A percentile compares a stretch with the other conserved stretches of the same genome.
phyloP scores from a whole-genome alignment of 64 coral and sea anemone species.

The Cladopsammia gracilis region DNA sequence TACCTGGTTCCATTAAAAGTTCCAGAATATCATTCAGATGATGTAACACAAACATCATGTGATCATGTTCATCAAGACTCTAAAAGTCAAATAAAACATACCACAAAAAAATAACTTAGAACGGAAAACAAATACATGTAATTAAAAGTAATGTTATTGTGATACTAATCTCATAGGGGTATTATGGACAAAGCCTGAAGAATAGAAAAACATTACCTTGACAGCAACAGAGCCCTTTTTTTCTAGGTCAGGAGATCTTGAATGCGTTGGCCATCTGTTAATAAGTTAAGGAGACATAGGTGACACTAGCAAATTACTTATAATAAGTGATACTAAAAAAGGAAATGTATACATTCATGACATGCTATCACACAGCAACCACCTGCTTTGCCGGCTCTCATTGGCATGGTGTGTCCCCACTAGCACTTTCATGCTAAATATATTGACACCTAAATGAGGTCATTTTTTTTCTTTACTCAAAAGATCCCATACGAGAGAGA shows the following conservation, averaged over 20 bases:
- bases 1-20: conserved; percentile 95
- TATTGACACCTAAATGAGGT: no score
- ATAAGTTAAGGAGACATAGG: background rate
- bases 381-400: no score
- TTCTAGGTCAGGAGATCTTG: conserved; percentile 96
- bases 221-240: conserved; percentile 93
- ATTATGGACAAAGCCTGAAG: no score
- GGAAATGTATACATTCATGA: no score
- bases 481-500: no score
- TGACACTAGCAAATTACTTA: background rate
- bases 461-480: no score
- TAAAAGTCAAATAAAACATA: conserved; percentile 27
- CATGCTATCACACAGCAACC: no score
- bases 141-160: background rate
- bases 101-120: background rate
- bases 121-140: background rate
- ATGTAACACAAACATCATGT: conserved; percentile 99
- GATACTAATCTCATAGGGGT: no score
- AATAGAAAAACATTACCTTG: conserved; percentile 64
- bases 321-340: background rate
- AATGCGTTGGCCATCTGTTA: conserved; percentile 94
- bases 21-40: conserved; percentile 99
- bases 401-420: no score
- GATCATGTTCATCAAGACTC: conserved; percentile 99
- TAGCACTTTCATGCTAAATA: no score